Evolutionary conservation across 2,113 vertebrate species (phyloP), one percentile per base, ranked within the genome.

Genomic region (Prionailurus bengalensis): DNA sequence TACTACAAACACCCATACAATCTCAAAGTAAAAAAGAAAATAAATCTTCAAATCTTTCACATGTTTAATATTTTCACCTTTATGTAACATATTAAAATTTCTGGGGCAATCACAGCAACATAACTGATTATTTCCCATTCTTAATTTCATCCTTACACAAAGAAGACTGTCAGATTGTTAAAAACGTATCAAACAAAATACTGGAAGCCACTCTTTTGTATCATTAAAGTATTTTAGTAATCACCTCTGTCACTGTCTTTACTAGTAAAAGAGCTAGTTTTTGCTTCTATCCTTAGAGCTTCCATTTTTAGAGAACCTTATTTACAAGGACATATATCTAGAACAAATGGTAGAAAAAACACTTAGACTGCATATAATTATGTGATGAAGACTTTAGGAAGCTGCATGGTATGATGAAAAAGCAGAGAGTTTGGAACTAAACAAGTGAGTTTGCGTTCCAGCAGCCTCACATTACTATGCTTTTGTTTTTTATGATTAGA

Each of bases 1-100:
- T 76, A 61, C 25, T 88, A 88, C n/a, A 63, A 89, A 92, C 96
- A 36, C 27, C 66, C 39, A 78, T 29, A 94, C 12, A 89, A 82
- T 74, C 39, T 96, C 87, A 92, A 87, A 74, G 93, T 92, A 87
- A 76, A 92, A 78, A 79, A 96, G 45, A 81, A 95, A 96, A 82
- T 10, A 92, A 91, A 27, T 1, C 12, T 61, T 98, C 71, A 95
- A 94, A 63, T 51, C 9, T 70, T 97, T 53, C 61, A 96, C 88
- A 90, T 25, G 4, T 81, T 89, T 53, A 82, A 61, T 79, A 93
- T 91, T 91, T 95, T 93, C 25, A 94, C 14, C 14, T 96, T 95
- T 83, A 84, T 70, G 7, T 92, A 93, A 89, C 13, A 29, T 70
- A 84, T 73, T 82, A 89, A 51, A 96, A 68, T 33, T 89, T 73